phyloP scores from a whole-genome alignment of 1,140 invertebrate species.

The Wiebesia pumilae region DNA sequence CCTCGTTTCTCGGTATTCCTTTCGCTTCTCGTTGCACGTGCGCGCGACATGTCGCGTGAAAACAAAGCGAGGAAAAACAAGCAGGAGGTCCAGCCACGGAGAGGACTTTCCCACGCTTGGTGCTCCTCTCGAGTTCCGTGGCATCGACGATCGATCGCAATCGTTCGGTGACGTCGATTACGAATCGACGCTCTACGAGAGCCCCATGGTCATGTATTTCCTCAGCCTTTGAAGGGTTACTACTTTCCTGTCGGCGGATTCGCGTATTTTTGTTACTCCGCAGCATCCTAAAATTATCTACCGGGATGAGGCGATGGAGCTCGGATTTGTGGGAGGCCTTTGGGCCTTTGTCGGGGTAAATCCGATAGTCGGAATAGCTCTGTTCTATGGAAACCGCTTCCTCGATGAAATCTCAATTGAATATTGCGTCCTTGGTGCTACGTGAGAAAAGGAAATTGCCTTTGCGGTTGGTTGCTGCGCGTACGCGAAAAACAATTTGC shows the following conservation, averaged over 20 bases:
- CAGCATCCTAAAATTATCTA: background rate
- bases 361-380: slow-evolving; percentile 24
- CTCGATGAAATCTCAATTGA: no score
- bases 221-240: background rate
- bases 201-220: no score
- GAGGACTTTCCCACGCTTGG: background rate
- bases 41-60: background rate
- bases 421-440: no score
- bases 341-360: background rate
- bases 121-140: background rate
- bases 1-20: background rate
- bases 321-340: background rate
- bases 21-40: background rate
- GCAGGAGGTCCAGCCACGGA: background rate
- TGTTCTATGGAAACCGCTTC: background rate
- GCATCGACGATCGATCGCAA: background rate
- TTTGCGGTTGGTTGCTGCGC: no score
- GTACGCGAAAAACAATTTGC: no score
- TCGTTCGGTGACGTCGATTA: background rate
- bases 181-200: no score
- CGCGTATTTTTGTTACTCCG: background rate
- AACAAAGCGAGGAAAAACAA: background rate
- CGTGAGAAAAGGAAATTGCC: no score
- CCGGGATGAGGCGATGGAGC: background rate
- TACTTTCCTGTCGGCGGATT: background rate